These are phyloP conservation scores for Tichodroma muraria DNA, from an alignment of 2,113 vertebrate genomes.

Conservation along the genomic window DNA sequence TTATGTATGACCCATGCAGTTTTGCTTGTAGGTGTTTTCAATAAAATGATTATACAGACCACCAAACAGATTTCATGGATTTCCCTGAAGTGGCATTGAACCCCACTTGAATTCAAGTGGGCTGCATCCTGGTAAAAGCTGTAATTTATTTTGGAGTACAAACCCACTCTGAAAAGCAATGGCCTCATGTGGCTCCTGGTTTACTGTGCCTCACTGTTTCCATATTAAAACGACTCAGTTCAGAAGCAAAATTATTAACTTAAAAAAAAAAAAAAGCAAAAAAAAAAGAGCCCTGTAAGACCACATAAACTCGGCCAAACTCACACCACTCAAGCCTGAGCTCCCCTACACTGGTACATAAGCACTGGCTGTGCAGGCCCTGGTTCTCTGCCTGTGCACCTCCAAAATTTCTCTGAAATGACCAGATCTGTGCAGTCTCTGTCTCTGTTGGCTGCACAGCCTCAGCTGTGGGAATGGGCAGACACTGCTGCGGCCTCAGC, in stretches of 20 bases:
- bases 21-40: not conserved
- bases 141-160: not conserved
- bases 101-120: not conserved
- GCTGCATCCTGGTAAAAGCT: not conserved
- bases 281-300: not conserved
- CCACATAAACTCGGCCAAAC: not conserved
- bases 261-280: not conserved
- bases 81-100: not conserved
- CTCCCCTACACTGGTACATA: not conserved
- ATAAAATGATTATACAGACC: not conserved
- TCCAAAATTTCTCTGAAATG: rapidly evolving
- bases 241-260: not conserved
- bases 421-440: not conserved
- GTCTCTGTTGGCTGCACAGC: not conserved
- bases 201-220: not conserved
- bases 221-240: not conserved
- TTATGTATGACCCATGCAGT: not conserved
- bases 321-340: not conserved
- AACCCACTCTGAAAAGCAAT: not conserved
- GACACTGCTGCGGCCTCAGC: not conserved
- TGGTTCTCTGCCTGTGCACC: not conserved
- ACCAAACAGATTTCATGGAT: not conserved
- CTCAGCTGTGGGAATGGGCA: not conserved
- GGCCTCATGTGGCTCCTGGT: not conserved
- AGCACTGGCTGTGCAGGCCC: not conserved